These are phyloP conservation scores for Ambastaia sidthimunki DNA, from an alignment of 2,797 vertebrate species.

Conservation along the genomic window DNA sequence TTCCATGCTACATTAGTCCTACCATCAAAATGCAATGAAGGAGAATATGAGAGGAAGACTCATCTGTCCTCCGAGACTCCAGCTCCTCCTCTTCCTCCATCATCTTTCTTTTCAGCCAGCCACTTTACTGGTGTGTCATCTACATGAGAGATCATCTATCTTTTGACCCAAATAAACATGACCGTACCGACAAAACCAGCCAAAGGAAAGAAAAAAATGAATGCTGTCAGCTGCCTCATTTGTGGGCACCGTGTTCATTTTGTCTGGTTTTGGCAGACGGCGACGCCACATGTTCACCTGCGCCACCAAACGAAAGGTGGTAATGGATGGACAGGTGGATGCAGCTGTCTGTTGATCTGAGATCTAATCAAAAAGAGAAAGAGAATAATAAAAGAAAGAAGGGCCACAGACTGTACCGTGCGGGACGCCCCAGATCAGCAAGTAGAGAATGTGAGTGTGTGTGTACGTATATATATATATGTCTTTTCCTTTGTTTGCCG, in stretches of 20 bases:
- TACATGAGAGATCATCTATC: constrained; percentile 95
- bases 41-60: constrained; percentile 90
- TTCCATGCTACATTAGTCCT: constrained; percentile 99
- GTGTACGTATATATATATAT: constrained; percentile 46
- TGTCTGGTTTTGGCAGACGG: constrained; percentile 68
- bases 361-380: constrained; percentile 75
- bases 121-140: constrained; percentile 94
- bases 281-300: constrained; percentile 80
- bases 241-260: constrained; percentile 80
- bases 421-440: constrained; percentile 72
- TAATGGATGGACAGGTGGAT: constrained; percentile 88
- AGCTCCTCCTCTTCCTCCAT: constrained; percentile 92
- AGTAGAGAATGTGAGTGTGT: constrained; percentile 53
- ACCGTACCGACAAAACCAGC: constrained; percentile 69
- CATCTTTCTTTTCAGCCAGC: constrained; percentile 70
- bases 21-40: constrained; percentile 97
- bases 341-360: constrained; percentile 78
- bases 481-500: constrained; percentile 76
- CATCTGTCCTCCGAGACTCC: constrained; percentile 85
- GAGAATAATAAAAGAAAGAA: constrained; percentile 13
- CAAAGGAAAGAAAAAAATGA: constrained; percentile 72
- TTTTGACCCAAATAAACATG: constrained; percentile 97
- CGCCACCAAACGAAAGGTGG: constrained; percentile 84
- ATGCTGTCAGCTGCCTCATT: constrained; percentile 87
- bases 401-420: constrained; percentile 80